Conservation (phyloP, 2,888 invertebrate species). For the Prosopocoilus inquinatus region DNA sequence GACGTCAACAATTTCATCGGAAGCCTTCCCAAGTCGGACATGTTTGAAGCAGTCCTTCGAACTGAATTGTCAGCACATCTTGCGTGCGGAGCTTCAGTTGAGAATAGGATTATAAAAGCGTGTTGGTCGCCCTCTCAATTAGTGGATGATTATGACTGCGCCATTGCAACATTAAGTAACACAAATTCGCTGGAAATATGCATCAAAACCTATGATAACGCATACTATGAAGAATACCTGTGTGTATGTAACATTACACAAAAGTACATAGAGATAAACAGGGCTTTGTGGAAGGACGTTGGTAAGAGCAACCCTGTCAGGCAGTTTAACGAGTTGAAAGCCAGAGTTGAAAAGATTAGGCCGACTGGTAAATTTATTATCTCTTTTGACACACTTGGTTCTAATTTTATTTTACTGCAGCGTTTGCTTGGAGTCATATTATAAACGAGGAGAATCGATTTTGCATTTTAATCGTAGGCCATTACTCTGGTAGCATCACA, state of each 20-base stretch:
- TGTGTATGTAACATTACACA: constrained; percentile 37
- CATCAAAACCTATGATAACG: constrained; percentile 33
- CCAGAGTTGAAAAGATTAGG: constrained; percentile 33
- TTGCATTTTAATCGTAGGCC: constrained; percentile 40
- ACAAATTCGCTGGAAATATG: constrained; percentile 40
- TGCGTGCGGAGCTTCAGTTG: constrained; percentile 26
- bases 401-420: constrained; percentile 25
- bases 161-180: constrained; percentile 39
- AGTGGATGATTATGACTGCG: constrained; percentile 33
- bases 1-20: constrained; percentile 35
- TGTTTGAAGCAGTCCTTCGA: constrained; percentile 37
- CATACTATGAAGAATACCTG: constrained; percentile 33
- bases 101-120: constrained; percentile 31
- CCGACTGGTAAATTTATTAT: constrained; percentile 34
- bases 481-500: constrained; percentile 40
- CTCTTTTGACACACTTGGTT: constrained; percentile 6
- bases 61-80: constrained; percentile 36
- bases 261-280: constrained; percentile 33
- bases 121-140: constrained; percentile 41
- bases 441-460: constrained; percentile 10
- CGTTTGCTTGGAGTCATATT: constrained; percentile 38
- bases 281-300: constrained; percentile 31
- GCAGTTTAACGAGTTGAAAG: constrained; percentile 36
- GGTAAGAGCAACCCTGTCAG: constrained; percentile 20
- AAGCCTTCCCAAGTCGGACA: constrained; percentile 31